Evolutionary conservation across 2,888 invertebrate genomes (phyloP).

Genomic region (Trichopria drosophilae): DNA sequence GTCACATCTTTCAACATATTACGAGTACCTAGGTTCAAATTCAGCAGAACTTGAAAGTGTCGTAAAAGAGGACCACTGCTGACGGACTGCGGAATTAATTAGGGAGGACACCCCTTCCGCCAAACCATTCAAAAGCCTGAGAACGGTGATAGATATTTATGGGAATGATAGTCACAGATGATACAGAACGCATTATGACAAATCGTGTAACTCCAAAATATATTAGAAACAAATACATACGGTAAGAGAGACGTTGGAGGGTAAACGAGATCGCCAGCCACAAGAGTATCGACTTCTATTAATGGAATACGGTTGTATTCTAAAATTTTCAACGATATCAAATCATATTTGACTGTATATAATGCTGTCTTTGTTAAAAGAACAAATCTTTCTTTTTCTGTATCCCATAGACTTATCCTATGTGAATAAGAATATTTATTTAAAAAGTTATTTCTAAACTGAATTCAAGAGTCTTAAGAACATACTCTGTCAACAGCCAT

Average conservation of each 20-base stretch:
- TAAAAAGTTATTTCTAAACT: conserved; percentile 4
- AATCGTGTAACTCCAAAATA: too few species aligned
- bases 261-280: conserved; percentile 79
- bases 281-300: conserved; percentile 70
- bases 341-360: conserved; percentile 80
- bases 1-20: too few species aligned
- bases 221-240: conserved; percentile 65
- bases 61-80: conserved; percentile 60
- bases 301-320: conserved; percentile 72
- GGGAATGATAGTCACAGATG: too few species aligned
- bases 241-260: conserved; percentile 80
- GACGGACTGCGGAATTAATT: conserved; percentile 70
- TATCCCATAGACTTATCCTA: conserved; percentile 87
- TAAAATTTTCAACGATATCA: conserved; percentile 76
- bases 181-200: too few species aligned
- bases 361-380: conserved; percentile 74
- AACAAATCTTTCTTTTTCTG: conserved; percentile 79
- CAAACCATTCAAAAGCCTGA: conserved; percentile 71
- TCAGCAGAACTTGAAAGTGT: conserved; percentile 51
- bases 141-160: conserved; percentile 33
- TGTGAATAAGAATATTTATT: conserved; percentile 40
- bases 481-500: conserved; percentile 83
- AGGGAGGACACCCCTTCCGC: conserved; percentile 72
- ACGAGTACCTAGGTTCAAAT: conserved; percentile 68
- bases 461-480: conserved; percentile 33